These are phyloP conservation scores for Junco hyemalis DNA, from an alignment of 2,113 vertebrate genomes.

Conservation along the genomic window DNA sequence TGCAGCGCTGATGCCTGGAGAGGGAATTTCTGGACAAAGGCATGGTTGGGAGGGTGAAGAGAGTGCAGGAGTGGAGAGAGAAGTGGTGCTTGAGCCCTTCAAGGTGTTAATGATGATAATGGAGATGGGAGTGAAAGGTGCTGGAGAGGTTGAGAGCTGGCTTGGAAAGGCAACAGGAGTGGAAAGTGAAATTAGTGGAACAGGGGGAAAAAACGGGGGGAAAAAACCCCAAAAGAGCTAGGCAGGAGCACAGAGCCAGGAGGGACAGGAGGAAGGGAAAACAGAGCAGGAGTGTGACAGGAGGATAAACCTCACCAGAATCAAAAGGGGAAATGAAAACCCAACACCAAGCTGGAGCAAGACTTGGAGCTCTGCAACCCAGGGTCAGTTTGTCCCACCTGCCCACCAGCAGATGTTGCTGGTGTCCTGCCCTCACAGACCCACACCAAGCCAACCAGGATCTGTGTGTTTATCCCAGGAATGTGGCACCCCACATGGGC, in stretches of 20 bases:
- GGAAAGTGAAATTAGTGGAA: neutral
- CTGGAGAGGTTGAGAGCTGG: neutral
- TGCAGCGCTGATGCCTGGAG: rapidly evolving
- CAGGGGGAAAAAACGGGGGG: rapidly evolving
- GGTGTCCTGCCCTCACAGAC: neutral
- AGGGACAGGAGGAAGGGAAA: neutral
- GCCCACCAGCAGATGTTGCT: neutral
- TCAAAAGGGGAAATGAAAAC: neutral
- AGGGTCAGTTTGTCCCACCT: neutral
- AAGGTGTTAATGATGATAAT: neutral
- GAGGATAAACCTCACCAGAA: neutral
- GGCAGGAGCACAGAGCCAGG: neutral
- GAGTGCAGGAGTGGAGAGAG: neutral
- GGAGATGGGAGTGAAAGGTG: neutral
- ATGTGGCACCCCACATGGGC: neutral
- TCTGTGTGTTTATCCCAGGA: neutral
- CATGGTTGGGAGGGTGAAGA: neutral
- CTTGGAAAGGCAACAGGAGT: neutral
- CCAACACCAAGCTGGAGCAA: no score
- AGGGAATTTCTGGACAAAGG: neutral
- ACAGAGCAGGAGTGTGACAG: neutral
- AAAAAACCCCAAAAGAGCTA: rapidly evolving
- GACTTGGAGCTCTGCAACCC: rapidly evolving
- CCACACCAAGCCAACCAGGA: rapidly evolving
- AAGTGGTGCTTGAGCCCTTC: neutral